Evolutionary conservation across 2,888 invertebrate genomes (phyloP).

Genomic region (Lycophotia porphyrea): DNA sequence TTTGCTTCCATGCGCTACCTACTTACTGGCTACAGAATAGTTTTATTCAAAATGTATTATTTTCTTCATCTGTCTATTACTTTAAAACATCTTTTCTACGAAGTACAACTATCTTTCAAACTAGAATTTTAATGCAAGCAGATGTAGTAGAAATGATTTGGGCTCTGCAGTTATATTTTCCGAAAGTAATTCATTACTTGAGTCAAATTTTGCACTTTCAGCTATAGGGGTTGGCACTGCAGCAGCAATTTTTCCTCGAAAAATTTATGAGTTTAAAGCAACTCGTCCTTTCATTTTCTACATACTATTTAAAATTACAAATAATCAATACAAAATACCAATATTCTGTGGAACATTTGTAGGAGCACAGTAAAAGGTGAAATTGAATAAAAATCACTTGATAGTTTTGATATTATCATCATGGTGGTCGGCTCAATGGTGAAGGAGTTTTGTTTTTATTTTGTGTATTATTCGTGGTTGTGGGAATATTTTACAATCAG

Average conservation of each 20-base stretch:
- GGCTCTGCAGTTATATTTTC: neutral
- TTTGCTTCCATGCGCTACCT: slow-evolving; percentile 31
- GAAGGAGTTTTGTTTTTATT: slow-evolving; percentile 3
- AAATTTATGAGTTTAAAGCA: slow-evolving; percentile 28
- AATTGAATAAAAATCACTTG: neutral
- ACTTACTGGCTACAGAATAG: slow-evolving; percentile 42
- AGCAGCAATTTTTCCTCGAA: slow-evolving; percentile 10
- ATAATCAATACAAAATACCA: slow-evolving; percentile 20
- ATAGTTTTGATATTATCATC: neutral
- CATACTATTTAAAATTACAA: slow-evolving; percentile 13
- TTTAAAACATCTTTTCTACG: neutral
- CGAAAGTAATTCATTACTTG: neutral
- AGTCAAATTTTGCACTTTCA: slow-evolving; percentile 33
- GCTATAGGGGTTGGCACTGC: slow-evolving; percentile 2
- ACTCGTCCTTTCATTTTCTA: slow-evolving; percentile 31
- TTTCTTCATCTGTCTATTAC: no score
- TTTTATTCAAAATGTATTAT: neutral
- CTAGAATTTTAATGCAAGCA: neutral
- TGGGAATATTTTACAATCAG: neutral
- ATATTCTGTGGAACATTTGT: slow-evolving; percentile 49
- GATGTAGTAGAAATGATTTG: neutral
- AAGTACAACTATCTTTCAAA: neutral
- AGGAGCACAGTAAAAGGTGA: slow-evolving; percentile 51
- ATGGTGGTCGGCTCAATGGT: slow-evolving; percentile 18
- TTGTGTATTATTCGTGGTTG: slow-evolving; percentile 1